Base-by-base conservation (phyloP, 2,888 invertebrate genomes). In the Harpalus rufipes region DNA sequence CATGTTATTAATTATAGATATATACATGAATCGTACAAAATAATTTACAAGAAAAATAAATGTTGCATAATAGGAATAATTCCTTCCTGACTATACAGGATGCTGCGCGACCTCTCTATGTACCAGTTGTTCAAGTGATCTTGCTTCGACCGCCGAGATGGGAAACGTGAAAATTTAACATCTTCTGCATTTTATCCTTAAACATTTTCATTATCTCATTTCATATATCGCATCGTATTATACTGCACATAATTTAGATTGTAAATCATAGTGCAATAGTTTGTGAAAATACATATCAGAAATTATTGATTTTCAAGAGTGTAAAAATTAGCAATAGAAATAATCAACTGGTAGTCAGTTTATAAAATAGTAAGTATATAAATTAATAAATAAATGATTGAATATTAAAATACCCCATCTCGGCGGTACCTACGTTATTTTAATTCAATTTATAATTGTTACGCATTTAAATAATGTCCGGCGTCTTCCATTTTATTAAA, bases 61-160 rank as follows among this genome's bases (percentile, higher is more conserved):
- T 32, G 32, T 32, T 32, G 32, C 32, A 51, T 12, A 51, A 51
- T 51, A 12, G 12, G 44, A 51, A 10, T 81, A 65, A 58, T 76
- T 74, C 44, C 7, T 14, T 86, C 80, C 72, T 61, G 88, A 88
- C 84, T 88, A 88, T 88, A 88, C 88, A 86, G 86, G 89, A 89
- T 87, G 88, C 89, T 89, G 89, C 86, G 87, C 63, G 76, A 78
- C 59, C 51, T 83, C 18, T 63, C 12, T 87, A 88, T 89, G 89
- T 89, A 89, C 89, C 90, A 89, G 88, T 88, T 88, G 88, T 88
- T 87, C 88, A 88, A 88, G 88, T 88, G 87, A 88, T 85, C 41
- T 80, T 78, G 59, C 88, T 87, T 86, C 86, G 87, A 88, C 89
- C 90, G 89, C 89, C 89, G 89, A 89, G 89, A 90, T 90, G 90